A percentile compares a stretch with the other conserved stretches of the same genome.
Evolutionary conservation across 1,140 invertebrate genomes (phyloP).

Genomic region (Apis dorsata): DNA sequence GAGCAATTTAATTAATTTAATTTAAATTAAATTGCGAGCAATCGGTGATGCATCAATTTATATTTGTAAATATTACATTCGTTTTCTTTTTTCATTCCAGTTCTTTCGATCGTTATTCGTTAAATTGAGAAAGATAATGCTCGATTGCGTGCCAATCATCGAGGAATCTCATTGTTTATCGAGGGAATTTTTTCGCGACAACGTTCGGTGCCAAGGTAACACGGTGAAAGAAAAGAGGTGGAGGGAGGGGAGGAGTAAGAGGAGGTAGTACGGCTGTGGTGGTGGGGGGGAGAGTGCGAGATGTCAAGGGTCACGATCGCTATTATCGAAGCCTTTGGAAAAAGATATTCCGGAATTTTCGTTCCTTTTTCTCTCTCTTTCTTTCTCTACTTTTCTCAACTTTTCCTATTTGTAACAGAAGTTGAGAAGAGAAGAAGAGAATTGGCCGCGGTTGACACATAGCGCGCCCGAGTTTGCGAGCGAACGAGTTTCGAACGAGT

Average conservation of each 20-base stretch:
- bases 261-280: constrained; percentile 17
- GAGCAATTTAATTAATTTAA: no score
- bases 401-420: constrained; percentile 1
- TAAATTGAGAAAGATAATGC: background rate
- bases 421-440: constrained; percentile 9
- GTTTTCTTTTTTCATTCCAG: background rate
- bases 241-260: background rate
- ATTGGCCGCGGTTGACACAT: background rate
- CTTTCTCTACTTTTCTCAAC: background rate
- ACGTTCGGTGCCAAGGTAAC: constrained; percentile 38
- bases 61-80: background rate
- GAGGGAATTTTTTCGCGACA: constrained; percentile 10
- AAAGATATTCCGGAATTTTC: constrained; percentile 40
- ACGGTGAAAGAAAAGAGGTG: constrained; percentile 34
- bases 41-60: no score
- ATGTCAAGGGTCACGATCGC: constrained; percentile 47
- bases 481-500: constrained; percentile 9
- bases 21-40: no score
- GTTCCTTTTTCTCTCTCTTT: background rate
- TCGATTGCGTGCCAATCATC: background rate
- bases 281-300: background rate
- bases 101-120: background rate
- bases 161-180: background rate
- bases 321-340: constrained; percentile 35
- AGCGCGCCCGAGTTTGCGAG: background rate